Base-by-base conservation (phyloP, 2,888 invertebrate genomes). In the Dermolepida albohirtum region DNA sequence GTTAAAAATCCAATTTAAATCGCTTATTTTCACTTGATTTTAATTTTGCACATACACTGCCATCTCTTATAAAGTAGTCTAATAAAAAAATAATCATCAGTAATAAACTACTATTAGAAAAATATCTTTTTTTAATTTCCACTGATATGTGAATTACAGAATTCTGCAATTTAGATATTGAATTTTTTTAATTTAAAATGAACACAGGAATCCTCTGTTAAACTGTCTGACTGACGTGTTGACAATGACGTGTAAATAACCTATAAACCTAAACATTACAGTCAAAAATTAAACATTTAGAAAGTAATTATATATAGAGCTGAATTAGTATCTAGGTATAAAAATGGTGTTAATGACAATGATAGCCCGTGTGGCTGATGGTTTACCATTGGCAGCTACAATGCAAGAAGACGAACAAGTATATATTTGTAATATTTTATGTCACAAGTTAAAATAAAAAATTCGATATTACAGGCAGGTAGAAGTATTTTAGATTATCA, bases 351-450 rank as follows among this genome's bases (percentile, higher is more conserved):
- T 97, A 81, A 90, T 98, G 88, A 99, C 98, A 72, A 96, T 98
- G 94, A 97, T 99, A 79, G 98, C 97, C 27, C 89, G 98, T 77
- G 92, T 97, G 77, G 91, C 92, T 76, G 98, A 98, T 85, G 98
- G 97, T 39, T 87, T 98, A 74, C 97, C 97, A 65, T 85, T 98
- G 77, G 96, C 97, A 70, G 98, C 97, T 66, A 96, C 96, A 64
- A 95, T 98, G 90, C 98, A 98, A 85, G 98, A 98, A 84, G 97
- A 98, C 81, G 98, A 98, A 85, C 96, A 97, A 90, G 97, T 97
- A 73, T 68, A 8, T 51, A 22, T 10, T 8, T 29, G 17, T 7
- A 43, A 57, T 5, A 39, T 11, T 4, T 27, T 14, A 27, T 63
- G 5, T 0, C 5, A 43, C 29, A 14, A 54, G n/a, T 16, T 10